Base-by-base conservation (phyloP, 2,113 vertebrate species). In the Menidia beryllina region DNA sequence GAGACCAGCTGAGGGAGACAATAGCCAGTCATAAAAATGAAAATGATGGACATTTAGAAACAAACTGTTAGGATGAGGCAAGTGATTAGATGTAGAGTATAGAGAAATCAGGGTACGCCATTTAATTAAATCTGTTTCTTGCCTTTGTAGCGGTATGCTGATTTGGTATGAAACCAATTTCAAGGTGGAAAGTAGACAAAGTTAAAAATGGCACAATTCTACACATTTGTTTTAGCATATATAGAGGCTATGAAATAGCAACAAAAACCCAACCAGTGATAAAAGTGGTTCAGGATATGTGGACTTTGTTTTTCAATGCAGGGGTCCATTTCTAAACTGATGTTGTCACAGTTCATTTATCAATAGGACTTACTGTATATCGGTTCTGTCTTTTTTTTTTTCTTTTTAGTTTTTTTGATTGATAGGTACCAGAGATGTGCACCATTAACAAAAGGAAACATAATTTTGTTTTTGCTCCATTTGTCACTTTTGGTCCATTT, bases 301-400 rank as follows among this genome's bases (percentile, higher is more conserved):
- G 19, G 19, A 27, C 34, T 59, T 57, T 69, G 41, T 43, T 52
- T 6, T 9, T 1, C 50, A 21, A 20, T 56, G 51, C 54, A 25
- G 54, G 55, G 56, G 47, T 25, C 61, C 3, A 25, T 15, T 58
- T 76, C 19, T 54, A 5, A 20, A 48, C 41, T 23, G 63, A 55
- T 63, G 20, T 38, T 67, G 67, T 75, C 55, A 39, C 64, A 30
- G 69, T 65, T 65, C 58, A 74, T 84, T 77, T 65, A 53, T 11
- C 26, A 43, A 51, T 49, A 51, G 60, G 75, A 82, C 26, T 67
- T 54, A 8, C 57, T 43, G 48, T 77, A 82, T 67, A 54, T 72
- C 25, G 67, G 38, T 38, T 76, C 49, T 70, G 25, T 45, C 49
- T 47, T 47, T 61, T 59, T 19, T 59, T 27, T 75, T n/a, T n/a